Base-by-base conservation (phyloP, 2,797 vertebrate genomes). In the Phrynocephalus guinanensis region DNA sequence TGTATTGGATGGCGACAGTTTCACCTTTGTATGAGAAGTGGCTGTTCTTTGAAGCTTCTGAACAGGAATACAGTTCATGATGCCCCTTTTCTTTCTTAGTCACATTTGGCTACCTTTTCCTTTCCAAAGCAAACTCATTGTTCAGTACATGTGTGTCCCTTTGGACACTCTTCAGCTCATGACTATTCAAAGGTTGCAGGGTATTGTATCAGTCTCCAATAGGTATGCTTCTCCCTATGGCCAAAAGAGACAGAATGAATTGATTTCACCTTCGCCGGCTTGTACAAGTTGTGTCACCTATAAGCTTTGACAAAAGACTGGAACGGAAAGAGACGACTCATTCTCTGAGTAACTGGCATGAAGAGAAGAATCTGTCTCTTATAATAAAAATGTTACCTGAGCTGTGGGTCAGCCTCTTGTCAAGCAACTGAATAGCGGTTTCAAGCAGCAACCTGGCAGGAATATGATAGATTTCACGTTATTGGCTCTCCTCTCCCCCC, bases 391-490 rank as follows among this genome's bases (percentile, higher is more conserved):
- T 84, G 13, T 91, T 92, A 92, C 87, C 84, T 89, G 83, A 88
- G 72, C 86, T 63, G 75, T 80, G 91, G 81, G 91, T 92, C 85
- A 88, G 67, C 6, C 52, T 90, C 38, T 63, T 83, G 75, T 83
- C 50, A 87, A 82, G 77, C 85, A 71, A 83, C 89, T 83, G 1
- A 89, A 92, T 79, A 84, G 50, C 50, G 22, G 38, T 87, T 93
- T 93, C 81, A 90, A 89, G 88, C 84, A 89, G 79, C 60, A 88
- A 33, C n/a, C 85, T 93, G 86, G 87, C 63, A 94, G 72, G 81
- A 86, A 80, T 92, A 92, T 95, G 93, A 95, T 88, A 92, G 90
- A 96, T 94, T 95, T 93, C 81, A 67, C 67, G 77, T 86, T 89
- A 89, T 68, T 91, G 90, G 78, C 78, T 79, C 8, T 92, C 87